Evolutionary conservation across 2,113 vertebrate species (phyloP), one percentile per base, ranked within the genome.

Genomic region (Saguinus midas): DNA sequence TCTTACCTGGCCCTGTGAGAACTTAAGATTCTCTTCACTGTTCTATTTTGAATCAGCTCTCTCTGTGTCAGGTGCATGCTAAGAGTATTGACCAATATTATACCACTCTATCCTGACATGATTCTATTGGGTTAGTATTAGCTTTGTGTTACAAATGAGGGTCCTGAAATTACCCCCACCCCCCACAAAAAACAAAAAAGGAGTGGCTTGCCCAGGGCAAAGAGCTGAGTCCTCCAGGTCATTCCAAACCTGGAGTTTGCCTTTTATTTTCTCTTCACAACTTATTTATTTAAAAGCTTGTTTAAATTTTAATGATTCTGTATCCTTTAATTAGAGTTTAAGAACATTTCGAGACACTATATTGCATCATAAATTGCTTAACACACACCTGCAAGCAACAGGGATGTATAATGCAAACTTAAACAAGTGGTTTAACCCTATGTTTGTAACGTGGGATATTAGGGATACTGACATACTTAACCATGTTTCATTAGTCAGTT

Each of bases 281-380:
- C 25, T 79, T 93, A 72, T 43, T 40, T 93, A 23, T 68, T 80
- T 96, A 52, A 94, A 89, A 95, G 80, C n/a, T 64, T 95, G 70
- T 86, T 93, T 81, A 86, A 90, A 20, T 81, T 45, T 14, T 50
- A 90, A 32, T 94, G 75, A 68, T 86, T 91, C 73, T 82, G 3
- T 87, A 57, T 45, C 29, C 55, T 87, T 94, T 75, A 35, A 90
- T 85, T 91, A 78, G 43, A 87, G n/a, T 92, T 87, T 87, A 85
- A 93, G 66, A 92, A 92, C 11, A 37, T 72, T 94, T 85, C 61
- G 81, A 76, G 35, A 91, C 55, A 84, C 29, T 16, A 2, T 57
- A 40, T 57, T 94, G 14, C 4, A 45, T 40, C 25, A 58, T 78
- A 64, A 76, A 82, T 61, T 79, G 50, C 27, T 20, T 32, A 79